Evolutionary conservation across 2,888 invertebrate genomes (phyloP).

Genomic region (Sturmia bella): DNA sequence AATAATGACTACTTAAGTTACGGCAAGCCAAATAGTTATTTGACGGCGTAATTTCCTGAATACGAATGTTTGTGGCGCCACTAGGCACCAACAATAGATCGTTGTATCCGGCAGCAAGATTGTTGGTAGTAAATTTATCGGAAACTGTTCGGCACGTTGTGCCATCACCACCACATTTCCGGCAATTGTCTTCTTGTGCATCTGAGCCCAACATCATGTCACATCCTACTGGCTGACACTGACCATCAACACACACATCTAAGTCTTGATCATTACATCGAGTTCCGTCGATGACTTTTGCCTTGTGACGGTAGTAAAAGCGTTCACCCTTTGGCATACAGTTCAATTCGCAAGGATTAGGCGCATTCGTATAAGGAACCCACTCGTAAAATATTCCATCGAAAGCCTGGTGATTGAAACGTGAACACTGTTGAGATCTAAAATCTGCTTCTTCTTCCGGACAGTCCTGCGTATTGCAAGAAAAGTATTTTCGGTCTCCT

Average conservation of each 20-base stretch:
- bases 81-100: constrained; percentile 94
- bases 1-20: constrained; percentile 91
- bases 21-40: constrained; percentile 95
- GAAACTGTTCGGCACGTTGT: constrained; percentile 91
- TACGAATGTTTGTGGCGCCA: constrained; percentile 94
- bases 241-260: constrained; percentile 97
- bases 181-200: constrained; percentile 93
- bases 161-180: constrained; percentile 95
- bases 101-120: constrained; percentile 92
- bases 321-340: constrained; percentile 96
- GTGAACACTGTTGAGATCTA: constrained; percentile 93
- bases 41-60: constrained; percentile 90
- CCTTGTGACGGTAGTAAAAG: constrained; percentile 93
- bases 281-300: constrained; percentile 92
- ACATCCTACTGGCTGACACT: constrained; percentile 96
- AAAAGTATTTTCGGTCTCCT: constrained; percentile 91
- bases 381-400: constrained; percentile 92
- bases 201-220: constrained; percentile 96
- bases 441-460: constrained; percentile 90
- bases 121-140: constrained; percentile 87
- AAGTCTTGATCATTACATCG: constrained; percentile 90
- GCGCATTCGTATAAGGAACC: constrained; percentile 93
- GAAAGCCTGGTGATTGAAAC: constrained; percentile 90
- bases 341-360: constrained; percentile 96
- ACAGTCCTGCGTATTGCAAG: constrained; percentile 96